Evolutionary conservation across 2,797 vertebrate species (phyloP).

Genomic region (Euthynnus affinis): DNA sequence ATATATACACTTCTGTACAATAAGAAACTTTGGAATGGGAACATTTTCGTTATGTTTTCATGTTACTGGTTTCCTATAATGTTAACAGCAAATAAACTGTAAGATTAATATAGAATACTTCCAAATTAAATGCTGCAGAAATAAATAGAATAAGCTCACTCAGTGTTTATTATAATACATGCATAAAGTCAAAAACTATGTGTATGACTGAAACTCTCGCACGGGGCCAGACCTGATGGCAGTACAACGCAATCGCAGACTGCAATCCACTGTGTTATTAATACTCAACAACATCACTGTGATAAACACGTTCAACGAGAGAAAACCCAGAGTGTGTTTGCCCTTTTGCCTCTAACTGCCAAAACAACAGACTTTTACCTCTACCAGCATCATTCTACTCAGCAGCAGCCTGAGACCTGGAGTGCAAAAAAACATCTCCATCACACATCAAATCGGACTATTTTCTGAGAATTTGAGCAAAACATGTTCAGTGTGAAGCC

Average conservation of each 20-base stretch:
- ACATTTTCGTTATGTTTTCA: not conserved
- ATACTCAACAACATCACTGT: slow-evolving; percentile 54
- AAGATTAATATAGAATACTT: not conserved
- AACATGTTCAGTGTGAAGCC: slow-evolving; percentile 45
- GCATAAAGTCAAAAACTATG: not conserved
- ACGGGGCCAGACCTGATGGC: not conserved
- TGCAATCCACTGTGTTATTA: slow-evolving; percentile 31
- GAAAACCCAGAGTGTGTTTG: slow-evolving; percentile 42
- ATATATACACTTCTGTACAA: not conserved
- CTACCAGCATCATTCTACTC: slow-evolving; percentile 39
- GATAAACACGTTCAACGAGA: slow-evolving; percentile 54
- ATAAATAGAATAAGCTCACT: not conserved
- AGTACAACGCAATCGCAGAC: slow-evolving; percentile 10
- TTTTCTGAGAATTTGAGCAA: slow-evolving; percentile 22
- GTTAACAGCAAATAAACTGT: not conserved
- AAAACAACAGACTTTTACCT: slow-evolving; percentile 55
- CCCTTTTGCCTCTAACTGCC: slow-evolving; percentile 54
- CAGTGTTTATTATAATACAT: not conserved
- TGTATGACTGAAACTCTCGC: not conserved
- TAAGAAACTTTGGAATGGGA: not conserved
- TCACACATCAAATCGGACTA: slow-evolving; percentile 31
- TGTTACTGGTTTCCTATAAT: not conserved
- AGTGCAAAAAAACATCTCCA: slow-evolving; percentile 41
- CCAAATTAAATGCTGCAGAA: not conserved
- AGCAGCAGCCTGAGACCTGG: slow-evolving; percentile 38